These are phyloP conservation scores for Caenorhabditis sp. DNA, from an alignment of 2,888 invertebrate genomes.

Conservation along the genomic window DNA sequence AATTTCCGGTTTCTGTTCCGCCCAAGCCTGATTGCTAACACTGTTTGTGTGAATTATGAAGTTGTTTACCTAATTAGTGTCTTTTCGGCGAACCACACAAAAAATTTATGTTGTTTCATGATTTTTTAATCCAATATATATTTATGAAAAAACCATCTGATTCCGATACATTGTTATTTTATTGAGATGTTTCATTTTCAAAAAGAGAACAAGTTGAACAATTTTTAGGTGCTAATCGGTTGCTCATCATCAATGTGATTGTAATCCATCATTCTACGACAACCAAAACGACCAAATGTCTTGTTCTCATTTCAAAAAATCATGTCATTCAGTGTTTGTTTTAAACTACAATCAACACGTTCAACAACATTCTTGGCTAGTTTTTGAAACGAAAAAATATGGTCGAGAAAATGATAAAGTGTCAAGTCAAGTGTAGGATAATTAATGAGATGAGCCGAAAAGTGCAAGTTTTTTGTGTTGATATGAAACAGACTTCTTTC, in stretches of 20 bases:
- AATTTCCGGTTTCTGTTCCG: no score
- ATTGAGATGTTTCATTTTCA: no score
- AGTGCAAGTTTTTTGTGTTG: neutral
- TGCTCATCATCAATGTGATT: conserved; percentile 2
- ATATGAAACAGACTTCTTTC: neutral
- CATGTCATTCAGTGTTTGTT: conserved; percentile 24
- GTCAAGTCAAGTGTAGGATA: neutral
- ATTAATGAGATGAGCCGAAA: neutral
- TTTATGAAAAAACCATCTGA: no score
- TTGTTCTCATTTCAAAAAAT: conserved; percentile 1
- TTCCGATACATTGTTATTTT: no score
- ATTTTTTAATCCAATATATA: no score
- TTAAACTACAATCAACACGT: conserved; percentile 12
- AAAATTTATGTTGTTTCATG: no score
- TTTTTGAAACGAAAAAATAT: no score
- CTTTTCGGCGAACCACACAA: no score
- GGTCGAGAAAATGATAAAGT: neutral
- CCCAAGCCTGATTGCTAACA: no score
- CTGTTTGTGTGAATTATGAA: no score
- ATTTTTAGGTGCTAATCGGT: conserved; percentile 31
- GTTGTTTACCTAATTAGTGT: no score
- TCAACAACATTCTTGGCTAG: no score
- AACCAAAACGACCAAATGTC: conserved; percentile 10
- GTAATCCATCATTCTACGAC: conserved; percentile 35
- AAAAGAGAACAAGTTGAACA: conserved; percentile 1